These are phyloP conservation scores for Synanthedon myopaeformis DNA, from an alignment of 2,888 invertebrate species.

Conservation along the genomic window DNA sequence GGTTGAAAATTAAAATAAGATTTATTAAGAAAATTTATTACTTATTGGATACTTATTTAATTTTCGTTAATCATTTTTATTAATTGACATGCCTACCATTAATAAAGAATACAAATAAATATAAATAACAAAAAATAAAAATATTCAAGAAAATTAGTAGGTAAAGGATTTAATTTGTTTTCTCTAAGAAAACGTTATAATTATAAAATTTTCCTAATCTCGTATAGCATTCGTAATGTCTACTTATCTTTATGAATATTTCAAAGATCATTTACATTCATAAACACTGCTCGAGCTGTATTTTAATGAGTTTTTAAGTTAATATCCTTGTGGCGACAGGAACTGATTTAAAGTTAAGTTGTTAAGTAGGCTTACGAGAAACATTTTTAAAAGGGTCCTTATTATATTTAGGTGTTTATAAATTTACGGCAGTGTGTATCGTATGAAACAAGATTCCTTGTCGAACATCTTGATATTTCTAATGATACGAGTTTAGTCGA, in stretches of 20 bases:
- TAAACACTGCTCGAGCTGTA: conserved; percentile 14
- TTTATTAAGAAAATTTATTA: too few relatives aligned
- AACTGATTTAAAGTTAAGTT: conserved; percentile 4
- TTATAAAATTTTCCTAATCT: neutral
- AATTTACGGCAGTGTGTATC: too few relatives aligned
- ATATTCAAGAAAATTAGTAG: too few relatives aligned
- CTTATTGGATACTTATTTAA: too few relatives aligned
- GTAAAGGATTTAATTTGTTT: neutral
- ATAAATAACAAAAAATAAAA: too few relatives aligned
- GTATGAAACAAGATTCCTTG: neutral
- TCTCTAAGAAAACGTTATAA: too few relatives aligned
- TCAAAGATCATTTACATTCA: neutral
- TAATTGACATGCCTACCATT: too few relatives aligned
- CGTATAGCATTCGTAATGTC: conserved; percentile 1
- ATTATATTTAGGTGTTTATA: neutral
- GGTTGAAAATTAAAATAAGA: too few relatives aligned
- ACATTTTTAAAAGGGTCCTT: neutral
- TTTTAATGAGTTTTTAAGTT: conserved; percentile 23
- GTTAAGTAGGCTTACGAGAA: conserved; percentile 1
- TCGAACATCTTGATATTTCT: too few relatives aligned
- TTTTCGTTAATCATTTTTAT: too few relatives aligned
- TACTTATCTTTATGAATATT: neutral
- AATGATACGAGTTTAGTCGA: too few relatives aligned
- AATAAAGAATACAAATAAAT: too few relatives aligned
- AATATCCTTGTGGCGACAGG: neutral